Evolutionary conservation across 2,888 invertebrate species (phyloP).

Genomic region (Glomeris marginata): DNA sequence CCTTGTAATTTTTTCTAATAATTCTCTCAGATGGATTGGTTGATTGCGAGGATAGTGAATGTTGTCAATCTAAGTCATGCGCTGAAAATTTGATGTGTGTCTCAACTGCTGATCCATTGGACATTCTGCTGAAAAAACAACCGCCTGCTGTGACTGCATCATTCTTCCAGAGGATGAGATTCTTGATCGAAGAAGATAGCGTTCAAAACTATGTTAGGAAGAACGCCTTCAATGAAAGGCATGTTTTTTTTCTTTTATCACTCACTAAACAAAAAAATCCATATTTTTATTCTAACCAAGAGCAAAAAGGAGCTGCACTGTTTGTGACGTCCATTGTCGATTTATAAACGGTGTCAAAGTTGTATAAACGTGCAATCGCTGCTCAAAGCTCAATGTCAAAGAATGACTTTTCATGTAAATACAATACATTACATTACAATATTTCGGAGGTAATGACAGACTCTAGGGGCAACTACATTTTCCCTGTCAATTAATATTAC

Average conservation of each 20-base stretch:
- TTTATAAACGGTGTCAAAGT: too few species aligned
- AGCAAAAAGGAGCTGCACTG: too few species aligned
- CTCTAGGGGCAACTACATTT: too few species aligned
- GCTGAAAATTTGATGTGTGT: constrained; percentile 86
- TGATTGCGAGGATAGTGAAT: constrained; percentile 98
- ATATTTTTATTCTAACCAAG: too few species aligned
- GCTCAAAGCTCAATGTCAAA: too few species aligned
- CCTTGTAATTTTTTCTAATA: neutral
- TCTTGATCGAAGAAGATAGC: constrained; percentile 95
- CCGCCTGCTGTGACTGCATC: constrained; percentile 93
- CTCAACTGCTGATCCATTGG: constrained; percentile 89
- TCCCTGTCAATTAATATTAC: too few species aligned
- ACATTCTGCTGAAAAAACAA: constrained; percentile 87
- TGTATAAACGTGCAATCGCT: too few species aligned
- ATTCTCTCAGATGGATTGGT: constrained; percentile 72
- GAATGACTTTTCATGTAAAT: too few species aligned
- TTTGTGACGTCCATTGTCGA: too few species aligned
- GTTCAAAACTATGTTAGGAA: constrained; percentile 96
- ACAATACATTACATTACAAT: too few species aligned
- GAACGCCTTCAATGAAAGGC: constrained; percentile 98
- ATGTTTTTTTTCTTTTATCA: constrained; percentile 37
- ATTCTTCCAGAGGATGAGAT: constrained; percentile 94
- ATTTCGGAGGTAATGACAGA: too few species aligned
- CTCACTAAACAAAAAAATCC: too few species aligned
- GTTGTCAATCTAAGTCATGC: constrained; percentile 79